Percentiles rank a stretch among this genome's conserved stretches.
These are phyloP conservation scores for Erynnis tages DNA, from an alignment of 2,888 invertebrate species.

Conservation along the genomic window DNA sequence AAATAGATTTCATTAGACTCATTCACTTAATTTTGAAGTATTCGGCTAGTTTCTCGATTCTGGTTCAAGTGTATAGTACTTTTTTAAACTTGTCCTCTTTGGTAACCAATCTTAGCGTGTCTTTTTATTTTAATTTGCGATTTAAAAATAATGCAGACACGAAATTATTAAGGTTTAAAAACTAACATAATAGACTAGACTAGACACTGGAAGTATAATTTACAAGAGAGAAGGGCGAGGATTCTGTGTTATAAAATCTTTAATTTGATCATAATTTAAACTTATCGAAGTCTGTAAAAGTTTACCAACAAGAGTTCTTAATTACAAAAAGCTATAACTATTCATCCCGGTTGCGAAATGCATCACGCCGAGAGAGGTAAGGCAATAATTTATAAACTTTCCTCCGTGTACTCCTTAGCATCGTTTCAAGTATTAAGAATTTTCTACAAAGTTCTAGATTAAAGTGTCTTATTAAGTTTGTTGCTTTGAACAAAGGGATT, in stretches of 20 bases:
- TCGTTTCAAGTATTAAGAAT: neutral
- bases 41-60: no score
- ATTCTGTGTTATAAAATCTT: neutral
- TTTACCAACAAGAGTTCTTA: neutral
- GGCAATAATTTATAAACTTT: neutral
- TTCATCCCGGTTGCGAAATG: neutral
- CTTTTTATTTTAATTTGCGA: no score
- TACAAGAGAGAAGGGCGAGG: no score
- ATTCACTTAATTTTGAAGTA: no score
- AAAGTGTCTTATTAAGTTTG: neutral
- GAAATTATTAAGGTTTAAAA: no score
- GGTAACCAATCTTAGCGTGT: no score
- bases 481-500: neutral
- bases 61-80: no score
- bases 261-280: neutral
- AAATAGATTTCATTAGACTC: no score
- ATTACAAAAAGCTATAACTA: neutral
- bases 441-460: conserved; percentile 1
- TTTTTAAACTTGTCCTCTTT: no score
- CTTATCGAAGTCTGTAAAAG: neutral
- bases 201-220: no score
- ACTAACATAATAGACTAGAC: no score
- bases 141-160: no score
- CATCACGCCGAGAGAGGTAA: neutral
- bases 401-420: neutral